Base-by-base conservation (phyloP, 1,140 invertebrate genomes). In the Teleogryllus occipitalis region DNA sequence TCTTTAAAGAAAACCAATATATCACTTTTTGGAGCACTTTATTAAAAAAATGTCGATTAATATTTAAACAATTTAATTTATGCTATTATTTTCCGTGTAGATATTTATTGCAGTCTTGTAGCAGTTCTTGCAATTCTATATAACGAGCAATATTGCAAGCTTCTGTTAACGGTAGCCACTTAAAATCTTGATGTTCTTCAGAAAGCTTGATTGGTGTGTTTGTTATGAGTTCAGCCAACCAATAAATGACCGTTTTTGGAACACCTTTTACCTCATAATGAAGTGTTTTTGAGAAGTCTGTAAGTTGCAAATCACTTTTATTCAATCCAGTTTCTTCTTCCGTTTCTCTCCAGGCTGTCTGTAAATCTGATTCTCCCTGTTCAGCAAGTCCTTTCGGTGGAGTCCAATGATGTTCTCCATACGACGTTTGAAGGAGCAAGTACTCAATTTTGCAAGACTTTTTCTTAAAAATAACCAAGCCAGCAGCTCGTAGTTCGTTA, bases 311-410 rank as follows among this genome's bases (percentile, higher is more conserved):
- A 74, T 88, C 82, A 8, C 83, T 80, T 78, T 81, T 80, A 49
- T 82, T 82, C 7, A 95, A 87, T 73, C 95, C 96, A 78, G 96
- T 89, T 89, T 98, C 96, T 88, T 98, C 96, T 82, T 90, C 83
- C 0, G 95, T 97, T 89, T 98, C 96, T 82, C 96, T 88, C n/a
- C 94, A 83, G 7, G 96, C 96, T 21, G 96, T 94, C 82, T 91
- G 86, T 86, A 91, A 86, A 81, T 95, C 93, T 74, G 90, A 90
- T 87, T 97, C 96, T 0, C 93, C 95, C 18, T 90, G 90, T 86
- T 97, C 96, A 3, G 96, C 93, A 87, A 97, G 95, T 80, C 95
- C 82, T 82, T 82, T 82, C 8, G 82, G 82, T 47, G 82, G 82
- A 27, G 81, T 82, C 81, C 81, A 82, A 48, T 82, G 82, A 77